A percentile compares a stretch with the other conserved stretches of the same genome.
Evolutionary conservation across 2,113 vertebrate genomes (phyloP).

Genomic region (Chaenocephalus aceratus): DNA sequence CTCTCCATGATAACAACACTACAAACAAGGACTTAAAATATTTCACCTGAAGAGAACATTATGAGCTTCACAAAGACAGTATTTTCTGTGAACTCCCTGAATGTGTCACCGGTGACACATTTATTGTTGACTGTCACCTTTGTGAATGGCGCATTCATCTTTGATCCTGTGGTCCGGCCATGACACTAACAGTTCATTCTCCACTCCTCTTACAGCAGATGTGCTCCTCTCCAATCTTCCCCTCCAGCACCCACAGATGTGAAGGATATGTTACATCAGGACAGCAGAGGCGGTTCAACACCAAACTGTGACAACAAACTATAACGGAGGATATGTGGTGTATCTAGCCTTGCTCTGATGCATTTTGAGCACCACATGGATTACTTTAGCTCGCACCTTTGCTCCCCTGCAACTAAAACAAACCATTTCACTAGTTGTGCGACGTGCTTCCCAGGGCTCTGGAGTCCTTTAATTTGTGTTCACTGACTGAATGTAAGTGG

Average conservation of each 20-base stretch:
- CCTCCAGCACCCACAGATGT: not conserved
- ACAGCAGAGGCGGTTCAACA: not conserved
- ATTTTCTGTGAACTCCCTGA: not conserved
- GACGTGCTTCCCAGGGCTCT: conserved; percentile 17
- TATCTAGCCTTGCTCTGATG: not conserved
- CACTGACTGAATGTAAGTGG: conserved; percentile 51
- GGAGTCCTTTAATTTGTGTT: conserved; percentile 40
- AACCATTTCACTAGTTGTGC: conserved; percentile 9
- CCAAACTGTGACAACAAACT: conserved; percentile 11
- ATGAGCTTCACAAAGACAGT: not conserved
- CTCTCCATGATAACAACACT: not conserved
- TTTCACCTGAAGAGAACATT: not conserved
- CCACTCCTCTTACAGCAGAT: not conserved
- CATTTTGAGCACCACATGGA: not conserved
- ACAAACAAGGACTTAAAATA: not conserved
- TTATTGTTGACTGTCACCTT: not conserved
- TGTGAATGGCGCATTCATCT: not conserved
- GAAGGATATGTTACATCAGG: conserved; percentile 18
- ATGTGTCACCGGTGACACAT: not conserved
- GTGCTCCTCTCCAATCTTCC: conserved; percentile 4
- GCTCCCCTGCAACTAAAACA: conserved; percentile 25
- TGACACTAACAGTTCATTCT: not conserved
- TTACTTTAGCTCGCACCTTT: conserved; percentile 1
- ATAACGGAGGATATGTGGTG: not conserved
- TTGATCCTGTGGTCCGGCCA: not conserved